These are phyloP conservation scores for Chrysopilus asiliformis DNA, from an alignment of 2,888 invertebrate species.

Conservation along the genomic window DNA sequence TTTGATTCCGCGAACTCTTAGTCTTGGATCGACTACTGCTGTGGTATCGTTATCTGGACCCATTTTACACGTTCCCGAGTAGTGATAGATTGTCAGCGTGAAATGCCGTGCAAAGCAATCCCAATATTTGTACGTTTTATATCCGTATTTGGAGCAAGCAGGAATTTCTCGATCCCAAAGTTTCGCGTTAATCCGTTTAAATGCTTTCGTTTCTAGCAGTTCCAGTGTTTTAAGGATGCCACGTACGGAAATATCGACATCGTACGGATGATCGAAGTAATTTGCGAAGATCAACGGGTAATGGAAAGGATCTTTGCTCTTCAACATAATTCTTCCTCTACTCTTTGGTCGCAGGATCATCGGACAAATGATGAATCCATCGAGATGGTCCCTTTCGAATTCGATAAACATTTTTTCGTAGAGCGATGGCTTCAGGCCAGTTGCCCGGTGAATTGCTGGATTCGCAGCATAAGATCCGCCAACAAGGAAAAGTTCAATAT, in stretches of 20 bases:
- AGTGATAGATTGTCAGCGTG: slow-evolving; percentile 44
- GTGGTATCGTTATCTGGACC: slow-evolving; percentile 40
- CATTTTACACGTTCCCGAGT: slow-evolving; percentile 46
- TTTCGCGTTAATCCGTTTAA: slow-evolving; percentile 37
- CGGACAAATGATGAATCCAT: slow-evolving; percentile 41
- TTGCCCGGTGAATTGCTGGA: slow-evolving; percentile 19
- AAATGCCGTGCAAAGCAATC: slow-evolving; percentile 43
- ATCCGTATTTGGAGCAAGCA: slow-evolving; percentile 37
- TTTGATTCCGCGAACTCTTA: slow-evolving; percentile 33
- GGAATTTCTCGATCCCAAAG: slow-evolving; percentile 39
- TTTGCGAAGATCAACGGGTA: slow-evolving; percentile 50
- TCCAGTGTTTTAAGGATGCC: slow-evolving; percentile 39
- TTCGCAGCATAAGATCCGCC: slow-evolving; percentile 34
- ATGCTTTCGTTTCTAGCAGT: slow-evolving; percentile 35
- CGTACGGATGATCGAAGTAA: slow-evolving; percentile 45
- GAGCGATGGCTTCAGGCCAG: slow-evolving; percentile 30
- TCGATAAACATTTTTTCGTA: slow-evolving; percentile 30
- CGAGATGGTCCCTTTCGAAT: slow-evolving; percentile 13
- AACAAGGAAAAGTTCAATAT: slow-evolving; percentile 49
- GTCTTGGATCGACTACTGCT: slow-evolving; percentile 45
- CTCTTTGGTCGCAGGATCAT: slow-evolving; percentile 49
- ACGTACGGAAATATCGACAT: slow-evolving; percentile 42
- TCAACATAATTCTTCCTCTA: slow-evolving; percentile 45
- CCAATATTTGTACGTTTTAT: slow-evolving; percentile 45
- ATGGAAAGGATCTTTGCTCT: slow-evolving; percentile 43